phyloP scores from a whole-genome alignment of 1,140 invertebrate genomes.

The Zaprionus davidi region DNA sequence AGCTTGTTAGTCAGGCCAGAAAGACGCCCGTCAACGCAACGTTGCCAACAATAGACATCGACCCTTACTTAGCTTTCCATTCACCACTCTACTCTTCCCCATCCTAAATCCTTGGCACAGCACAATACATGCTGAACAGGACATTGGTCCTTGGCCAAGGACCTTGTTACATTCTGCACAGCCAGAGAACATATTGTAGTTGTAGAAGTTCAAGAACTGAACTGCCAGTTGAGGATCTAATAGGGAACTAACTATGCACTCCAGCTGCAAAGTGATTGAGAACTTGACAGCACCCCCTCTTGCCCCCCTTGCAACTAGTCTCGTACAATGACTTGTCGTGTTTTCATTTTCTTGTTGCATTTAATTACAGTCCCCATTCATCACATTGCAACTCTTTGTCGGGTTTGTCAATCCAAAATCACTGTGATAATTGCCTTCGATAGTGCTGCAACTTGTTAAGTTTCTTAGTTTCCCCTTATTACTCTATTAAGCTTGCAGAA shows the following conservation, averaged over 20 bases:
- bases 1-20: conserved; percentile 47
- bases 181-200: conserved; percentile 2
- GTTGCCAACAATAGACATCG: conserved; percentile 46
- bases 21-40: conserved; percentile 38
- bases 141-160: conserved; percentile 26
- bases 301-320: neutral
- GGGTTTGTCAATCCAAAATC: conserved; percentile 14
- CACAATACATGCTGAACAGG: conserved; percentile 20
- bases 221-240: conserved; percentile 10
- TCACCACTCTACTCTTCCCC: neutral
- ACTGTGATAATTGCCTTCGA: conserved; percentile 10
- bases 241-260: conserved; percentile 17
- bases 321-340: conserved; percentile 5
- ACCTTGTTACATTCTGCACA: conserved; percentile 28
- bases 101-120: neutral
- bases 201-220: neutral
- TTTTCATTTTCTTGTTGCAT: conserved; percentile 14
- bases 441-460: neutral
- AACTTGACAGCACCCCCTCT: neutral
- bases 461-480: no score
- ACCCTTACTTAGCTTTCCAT: neutral
- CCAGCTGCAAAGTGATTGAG: conserved; percentile 24
- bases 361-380: conserved; percentile 29
- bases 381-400: conserved; percentile 19
- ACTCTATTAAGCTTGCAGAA: no score